Evolutionary conservation across 2,113 vertebrate species (phyloP), one percentile per base, ranked within the genome.

Genomic region (Montifringilla adamsi): DNA sequence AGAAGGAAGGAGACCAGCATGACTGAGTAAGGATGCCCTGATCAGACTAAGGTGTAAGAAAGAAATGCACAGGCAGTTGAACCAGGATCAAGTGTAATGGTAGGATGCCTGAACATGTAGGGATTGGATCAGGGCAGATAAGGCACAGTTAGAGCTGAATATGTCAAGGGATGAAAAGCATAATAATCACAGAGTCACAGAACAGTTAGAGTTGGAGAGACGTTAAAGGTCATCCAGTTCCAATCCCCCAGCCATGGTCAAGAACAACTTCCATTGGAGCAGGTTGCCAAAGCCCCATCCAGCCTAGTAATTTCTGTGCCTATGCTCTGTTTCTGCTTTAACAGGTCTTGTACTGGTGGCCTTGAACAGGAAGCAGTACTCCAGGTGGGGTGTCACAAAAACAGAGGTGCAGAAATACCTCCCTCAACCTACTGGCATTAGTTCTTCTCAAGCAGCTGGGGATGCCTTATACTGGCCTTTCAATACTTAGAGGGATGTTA

Each of bases 101-200:
- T 49, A 73, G 56, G 21, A 43, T 43, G 18, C 1, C 50, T 50
- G 59, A 7, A 50, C 1, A 0, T 22, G 2, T 23, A 37, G 11
- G 10, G 26, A 50, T 33, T 80, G 37, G 11, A 58, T 58, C 13
- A 64, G 17, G 17, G 56, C 9, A 43, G 17, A 52, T 49, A 55
- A 47, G 11, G 20, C 20, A 55, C 4, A 26, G 10, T 22, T 49
- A 47, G 21, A 80, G 9, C 16, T 35, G 17, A 49, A 13, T 80
- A 13, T 35, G 2, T 19, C 21, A 35, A 73, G 20, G 43, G 21
- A 58, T 35, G 27, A 2, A 50, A 73, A 50, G 27, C 37, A 49
- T 35, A 64, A 31, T 64, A 78, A 53, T 62, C 10, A 70, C 7
- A 49, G 58, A 78, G 46, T 62, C 10, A 70, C 7, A 49, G 58